Evolutionary conservation across 2,113 vertebrate species (phyloP), one percentile per base, ranked within the genome.

Genomic region (Ia io): DNA sequence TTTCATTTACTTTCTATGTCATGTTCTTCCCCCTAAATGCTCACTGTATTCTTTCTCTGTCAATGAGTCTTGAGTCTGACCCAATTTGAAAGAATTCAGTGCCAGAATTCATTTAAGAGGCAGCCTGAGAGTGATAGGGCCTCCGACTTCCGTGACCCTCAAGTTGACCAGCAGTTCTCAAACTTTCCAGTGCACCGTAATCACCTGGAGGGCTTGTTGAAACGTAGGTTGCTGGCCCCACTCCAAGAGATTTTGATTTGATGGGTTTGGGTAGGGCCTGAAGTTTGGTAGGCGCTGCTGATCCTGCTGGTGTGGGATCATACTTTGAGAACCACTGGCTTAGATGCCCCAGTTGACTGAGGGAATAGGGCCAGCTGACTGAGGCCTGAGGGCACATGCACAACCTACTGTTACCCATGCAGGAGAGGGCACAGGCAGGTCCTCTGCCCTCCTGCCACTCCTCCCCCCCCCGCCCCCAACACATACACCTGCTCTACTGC

Each of bases 11-110:
- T 76, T 23, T 47, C 44, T 47, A 2, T 5, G 56, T 40, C 25
- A 23, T 4, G 1, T 49, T 74, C 49, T 61, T 83, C n/a, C 40
- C 67, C 3, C 18, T 67, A 25, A 63, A 35, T 22, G 22, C 47
- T 53, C 32, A 3, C 1, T 18, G 51, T 78, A 25, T 18, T 80
- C 37, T 40, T n/a, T 65, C 25, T 63, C 44, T 30, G 3, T 47
- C 67, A 44, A 7, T 44, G 59, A 94, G n/a, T 88, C 84, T n/a
- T 56, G 61, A 70, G 23, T 40, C 76, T 80, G 65, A 88, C 14
- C n/a, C 42, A 63, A 6, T n/a, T 18, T 47, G 76, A 49, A 88
- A 56, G 70, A n/a, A 70, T 22, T 70, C 49, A 28, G 1, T 59
- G 69, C 49, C 37, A 56, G 49, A 59, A 23, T 73, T 65, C 9